phyloP scores from a whole-genome alignment of 2,797 vertebrate species.

The Dendrocincla tyrannina region DNA sequence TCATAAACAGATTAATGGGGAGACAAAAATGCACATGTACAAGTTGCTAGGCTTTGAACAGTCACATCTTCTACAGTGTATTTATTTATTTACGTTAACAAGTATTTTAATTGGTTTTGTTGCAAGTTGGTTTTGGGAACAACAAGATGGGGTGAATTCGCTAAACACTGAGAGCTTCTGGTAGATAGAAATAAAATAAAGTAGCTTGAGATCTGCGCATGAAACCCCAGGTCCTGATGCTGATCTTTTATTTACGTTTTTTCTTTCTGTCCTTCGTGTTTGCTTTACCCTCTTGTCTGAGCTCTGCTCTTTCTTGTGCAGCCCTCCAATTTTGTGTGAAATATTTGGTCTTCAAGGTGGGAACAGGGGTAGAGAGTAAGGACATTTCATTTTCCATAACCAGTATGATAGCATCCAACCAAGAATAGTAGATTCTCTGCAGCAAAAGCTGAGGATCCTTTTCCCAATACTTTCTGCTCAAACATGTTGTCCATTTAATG shows the following conservation, averaged over 20 bases:
- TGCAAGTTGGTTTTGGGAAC: not conserved
- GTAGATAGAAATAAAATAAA: not conserved
- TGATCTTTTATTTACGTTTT: not conserved
- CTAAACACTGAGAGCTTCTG: not conserved
- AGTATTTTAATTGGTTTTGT: constrained; percentile 35
- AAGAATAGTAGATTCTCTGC: not conserved
- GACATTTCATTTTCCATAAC: not conserved
- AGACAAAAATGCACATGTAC: constrained; percentile 19
- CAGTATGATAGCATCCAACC: not conserved
- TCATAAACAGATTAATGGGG: constrained; percentile 53
- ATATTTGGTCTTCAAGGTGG: not conserved
- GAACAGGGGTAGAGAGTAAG: not conserved
- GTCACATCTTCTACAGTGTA: not conserved
- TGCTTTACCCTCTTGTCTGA: not conserved
- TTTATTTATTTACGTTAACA: constrained; percentile 49
- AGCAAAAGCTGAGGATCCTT: not conserved
- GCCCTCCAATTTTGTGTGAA: not conserved
- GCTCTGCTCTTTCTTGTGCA: not conserved
- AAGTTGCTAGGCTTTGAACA: not conserved
- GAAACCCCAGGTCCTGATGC: not conserved
- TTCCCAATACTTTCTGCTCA: not conserved
- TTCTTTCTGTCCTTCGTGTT: not conserved
- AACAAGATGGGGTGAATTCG: not conserved
- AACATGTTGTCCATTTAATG: rapidly evolving
- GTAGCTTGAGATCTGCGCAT: not conserved